Conservation (phyloP, 2,888 invertebrate species). For the Noctua janthina region DNA sequence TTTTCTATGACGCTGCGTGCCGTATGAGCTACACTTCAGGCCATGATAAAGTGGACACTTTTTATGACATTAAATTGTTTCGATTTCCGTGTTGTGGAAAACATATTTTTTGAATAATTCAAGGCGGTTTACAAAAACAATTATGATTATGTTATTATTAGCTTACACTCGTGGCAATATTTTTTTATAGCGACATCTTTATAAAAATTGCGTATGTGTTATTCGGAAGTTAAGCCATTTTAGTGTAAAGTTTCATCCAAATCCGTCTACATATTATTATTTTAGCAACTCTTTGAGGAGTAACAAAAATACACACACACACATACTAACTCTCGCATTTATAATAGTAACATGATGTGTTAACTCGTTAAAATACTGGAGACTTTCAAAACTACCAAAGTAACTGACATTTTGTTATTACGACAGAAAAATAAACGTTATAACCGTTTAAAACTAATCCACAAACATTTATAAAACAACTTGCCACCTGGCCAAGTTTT, state of each 20-base stretch:
- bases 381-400: neutral
- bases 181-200: neutral
- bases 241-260: neutral
- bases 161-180: neutral
- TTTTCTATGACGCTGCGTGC: conserved; percentile 62
- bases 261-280: neutral
- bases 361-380: neutral
- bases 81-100: rapidly evolving
- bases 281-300: neutral
- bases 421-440: neutral
- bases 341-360: neutral
- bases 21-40: conserved; percentile 37
- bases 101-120: neutral
- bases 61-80: neutral
- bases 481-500: neutral
- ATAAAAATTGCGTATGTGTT: neutral
- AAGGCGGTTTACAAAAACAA: neutral
- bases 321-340: neutral
- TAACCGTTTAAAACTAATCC: neutral
- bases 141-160: neutral
- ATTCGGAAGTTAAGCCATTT: neutral
- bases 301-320: neutral
- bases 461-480: neutral
- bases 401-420: no score
- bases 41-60: conserved; percentile 21